Conservation (phyloP, 2,113 vertebrate genomes). For the Montifringilla adamsi region DNA sequence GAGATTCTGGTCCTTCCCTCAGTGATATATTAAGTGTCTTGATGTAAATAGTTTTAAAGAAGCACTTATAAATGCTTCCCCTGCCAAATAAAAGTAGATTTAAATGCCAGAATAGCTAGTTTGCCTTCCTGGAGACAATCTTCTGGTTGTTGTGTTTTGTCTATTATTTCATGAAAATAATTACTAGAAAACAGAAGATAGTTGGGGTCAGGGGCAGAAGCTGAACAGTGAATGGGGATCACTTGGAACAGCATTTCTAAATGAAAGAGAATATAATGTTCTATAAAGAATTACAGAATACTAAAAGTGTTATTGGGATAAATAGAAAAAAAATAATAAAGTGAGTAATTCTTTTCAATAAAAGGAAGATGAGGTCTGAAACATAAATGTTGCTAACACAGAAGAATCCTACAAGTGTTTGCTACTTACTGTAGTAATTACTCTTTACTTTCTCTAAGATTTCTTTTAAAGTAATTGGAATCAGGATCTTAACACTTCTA, state of each 20-base stretch:
- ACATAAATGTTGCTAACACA: neutral
- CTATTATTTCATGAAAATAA: neutral
- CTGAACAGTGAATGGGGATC: neutral
- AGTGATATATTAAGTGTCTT: neutral
- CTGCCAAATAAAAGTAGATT: neutral
- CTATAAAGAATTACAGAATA: neutral
- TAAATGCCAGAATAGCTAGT: neutral
- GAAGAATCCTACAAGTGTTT: neutral
- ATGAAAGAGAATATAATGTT: neutral
- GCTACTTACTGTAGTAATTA: neutral
- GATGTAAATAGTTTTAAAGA: conserved; percentile 7
- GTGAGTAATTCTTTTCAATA: neutral
- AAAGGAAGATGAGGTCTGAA: neutral
- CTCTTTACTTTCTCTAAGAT: neutral
- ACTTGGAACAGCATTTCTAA: neutral
- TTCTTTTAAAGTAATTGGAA: neutral
- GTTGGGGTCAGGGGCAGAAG: neutral
- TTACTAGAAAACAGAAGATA: neutral
- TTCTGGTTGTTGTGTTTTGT: neutral
- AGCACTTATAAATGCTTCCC: neutral
- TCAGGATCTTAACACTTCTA: neutral
- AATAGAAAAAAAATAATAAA: neutral
- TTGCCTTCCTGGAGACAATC: neutral
- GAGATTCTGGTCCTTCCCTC: neutral
- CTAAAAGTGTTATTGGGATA: neutral